Percentiles rank a stretch among this genome's conserved stretches.
phyloP scores from a whole-genome alignment of 2,888 invertebrate species.

The Acronicta aceris region DNA sequence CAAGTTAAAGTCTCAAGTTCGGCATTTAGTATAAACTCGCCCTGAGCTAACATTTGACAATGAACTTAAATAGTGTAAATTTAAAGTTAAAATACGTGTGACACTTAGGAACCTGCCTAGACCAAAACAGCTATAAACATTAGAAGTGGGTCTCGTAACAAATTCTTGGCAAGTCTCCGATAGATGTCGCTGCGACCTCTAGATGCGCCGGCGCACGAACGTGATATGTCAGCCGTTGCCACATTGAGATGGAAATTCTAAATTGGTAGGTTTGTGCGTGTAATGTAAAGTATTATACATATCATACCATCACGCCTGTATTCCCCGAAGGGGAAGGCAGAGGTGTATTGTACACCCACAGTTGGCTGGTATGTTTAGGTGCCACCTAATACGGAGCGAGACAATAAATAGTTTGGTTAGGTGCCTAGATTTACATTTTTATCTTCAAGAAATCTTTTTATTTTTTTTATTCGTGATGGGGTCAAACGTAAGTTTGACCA shows the following conservation, averaged over 20 bases:
- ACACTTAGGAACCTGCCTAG: background rate
- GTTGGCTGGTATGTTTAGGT: no score
- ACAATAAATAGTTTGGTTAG: no score
- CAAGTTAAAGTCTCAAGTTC: no score
- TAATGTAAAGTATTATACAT: conserved; percentile 16
- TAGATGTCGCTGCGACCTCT: conserved; percentile 67
- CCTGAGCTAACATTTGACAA: background rate
- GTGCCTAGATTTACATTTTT: no score
- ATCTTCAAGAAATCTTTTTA: no score
- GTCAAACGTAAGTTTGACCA: no score
- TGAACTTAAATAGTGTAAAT: background rate
- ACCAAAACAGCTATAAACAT: conserved; percentile 34
- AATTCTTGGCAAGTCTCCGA: conserved; percentile 64
- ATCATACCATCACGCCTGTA: no score
- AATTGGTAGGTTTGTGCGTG: conserved; percentile 9
- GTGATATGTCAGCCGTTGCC: conserved; percentile 79
- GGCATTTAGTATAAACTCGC: background rate
- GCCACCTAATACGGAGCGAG: no score
- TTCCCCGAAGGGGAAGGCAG: no score
- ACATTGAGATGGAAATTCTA: conserved; percentile 47
- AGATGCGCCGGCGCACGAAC: conserved; percentile 66
- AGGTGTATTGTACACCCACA: no score
- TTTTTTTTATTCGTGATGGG: no score
- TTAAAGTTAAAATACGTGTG: background rate
- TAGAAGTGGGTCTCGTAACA: conserved; percentile 71